These are phyloP conservation scores for Nothura maculosa DNA, from an alignment of 2,797 vertebrate species.

Conservation along the genomic window DNA sequence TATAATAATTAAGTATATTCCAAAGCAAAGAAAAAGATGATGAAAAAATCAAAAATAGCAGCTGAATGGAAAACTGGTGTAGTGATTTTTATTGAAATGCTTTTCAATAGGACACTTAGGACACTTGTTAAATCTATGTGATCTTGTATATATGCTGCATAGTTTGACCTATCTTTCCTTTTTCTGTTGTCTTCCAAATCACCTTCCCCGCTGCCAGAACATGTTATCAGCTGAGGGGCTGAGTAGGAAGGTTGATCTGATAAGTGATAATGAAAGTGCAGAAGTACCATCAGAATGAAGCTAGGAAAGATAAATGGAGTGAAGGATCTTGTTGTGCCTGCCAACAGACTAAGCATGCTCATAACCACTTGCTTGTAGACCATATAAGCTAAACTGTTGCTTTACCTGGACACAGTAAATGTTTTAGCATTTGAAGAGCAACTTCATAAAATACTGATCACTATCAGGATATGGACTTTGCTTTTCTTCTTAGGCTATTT, in stretches of 20 bases:
- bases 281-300: not conserved
- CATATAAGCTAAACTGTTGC: constrained; percentile 28
- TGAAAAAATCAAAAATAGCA: not conserved
- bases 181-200: not conserved
- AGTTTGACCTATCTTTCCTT: not conserved
- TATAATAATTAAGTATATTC: not conserved
- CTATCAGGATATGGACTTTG: constrained; percentile 80
- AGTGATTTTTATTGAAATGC: not conserved
- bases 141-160: not conserved
- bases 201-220: not conserved
- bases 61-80: not conserved
- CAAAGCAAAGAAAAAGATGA: not conserved
- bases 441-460: constrained; percentile 62
- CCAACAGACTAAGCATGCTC: not conserved
- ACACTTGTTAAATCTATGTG: not conserved
- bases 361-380: not conserved
- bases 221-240: not conserved
- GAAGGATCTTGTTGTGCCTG: not conserved
- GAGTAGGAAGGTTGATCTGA: not conserved
- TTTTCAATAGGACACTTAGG: not conserved
- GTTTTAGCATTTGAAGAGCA: constrained; percentile 55
- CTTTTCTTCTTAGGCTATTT: constrained; percentile 87
- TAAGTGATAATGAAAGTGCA: not conserved
- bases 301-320: not conserved
- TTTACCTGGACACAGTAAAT: constrained; percentile 31